These are phyloP conservation scores for Pteropus alecto DNA, from an alignment of 2,113 vertebrate genomes.

Conservation along the genomic window DNA sequence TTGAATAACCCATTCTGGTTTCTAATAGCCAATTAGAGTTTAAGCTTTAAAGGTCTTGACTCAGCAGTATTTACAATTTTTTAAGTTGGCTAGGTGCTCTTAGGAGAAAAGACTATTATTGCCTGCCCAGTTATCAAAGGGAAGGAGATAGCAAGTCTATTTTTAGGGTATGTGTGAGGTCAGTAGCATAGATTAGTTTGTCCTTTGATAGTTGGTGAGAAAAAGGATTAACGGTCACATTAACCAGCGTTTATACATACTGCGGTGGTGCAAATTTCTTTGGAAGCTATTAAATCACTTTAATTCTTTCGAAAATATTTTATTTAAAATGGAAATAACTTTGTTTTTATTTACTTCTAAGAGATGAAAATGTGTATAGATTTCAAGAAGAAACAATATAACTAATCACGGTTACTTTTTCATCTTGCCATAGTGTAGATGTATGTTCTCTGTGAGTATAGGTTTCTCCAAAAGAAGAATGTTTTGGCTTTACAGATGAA, in stretches of 20 bases:
- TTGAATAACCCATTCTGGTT: neutral
- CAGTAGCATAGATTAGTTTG: neutral
- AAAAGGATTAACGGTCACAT: neutral
- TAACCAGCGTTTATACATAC: neutral
- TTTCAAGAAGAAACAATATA: neutral
- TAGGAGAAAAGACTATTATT: neutral
- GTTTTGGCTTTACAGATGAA: neutral
- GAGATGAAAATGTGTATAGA: neutral
- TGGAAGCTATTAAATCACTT: neutral
- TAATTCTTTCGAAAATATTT: neutral
- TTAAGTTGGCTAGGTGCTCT: neutral
- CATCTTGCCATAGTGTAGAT: neutral
- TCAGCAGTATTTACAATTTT: neutral
- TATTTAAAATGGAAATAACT: neutral
- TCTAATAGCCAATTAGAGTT: neutral
- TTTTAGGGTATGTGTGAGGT: neutral
- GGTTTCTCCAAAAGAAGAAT: neutral
- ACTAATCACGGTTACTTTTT: neutral
- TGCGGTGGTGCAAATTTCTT: neutral
- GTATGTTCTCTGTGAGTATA: neutral
- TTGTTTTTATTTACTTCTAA: neutral
- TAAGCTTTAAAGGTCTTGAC: neutral
- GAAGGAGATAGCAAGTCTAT: neutral
- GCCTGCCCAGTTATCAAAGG: neutral
- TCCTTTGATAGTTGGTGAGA: constrained; percentile 5